Base-by-base conservation (phyloP, 2,888 invertebrate species). In the Plagodis dolabraria region DNA sequence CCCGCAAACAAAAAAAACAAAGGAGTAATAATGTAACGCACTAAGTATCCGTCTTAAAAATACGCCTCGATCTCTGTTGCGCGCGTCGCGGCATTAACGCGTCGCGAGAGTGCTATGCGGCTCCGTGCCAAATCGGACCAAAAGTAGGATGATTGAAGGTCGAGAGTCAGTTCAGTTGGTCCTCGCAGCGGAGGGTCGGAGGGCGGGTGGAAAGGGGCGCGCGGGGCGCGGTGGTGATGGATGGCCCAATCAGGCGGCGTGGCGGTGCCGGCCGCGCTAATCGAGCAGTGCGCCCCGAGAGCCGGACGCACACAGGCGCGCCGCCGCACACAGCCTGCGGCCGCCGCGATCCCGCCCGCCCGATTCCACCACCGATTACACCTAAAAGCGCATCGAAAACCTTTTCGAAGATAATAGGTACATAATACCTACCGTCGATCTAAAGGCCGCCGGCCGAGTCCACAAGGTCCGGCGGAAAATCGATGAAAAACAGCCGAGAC, bases 171-270 rank as follows among this genome's bases (percentile, higher is more conserved):
- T 71, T 57, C 65, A 74, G 71, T 72, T 72, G 74, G 71, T 74
- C 72, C 7, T 38, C 76, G 75, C 72, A 71, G 77, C 74, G 76
- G 80, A 77, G 82, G 82, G 85, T 74, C 76, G 68, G 80, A 74
- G 85, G 85, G 85, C 79, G 87, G 85, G 83, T 86, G 89, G 83
- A 76, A 81, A 69, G 77, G 40, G 74, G 79, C 74, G 75, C 82
- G 80, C 82, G 82, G 83, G 82, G 75, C 77, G 76, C 70, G 74
- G 74, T 71, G 72, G 84, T 92, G 93, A 93, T 93, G 93, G 93
- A 94, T 94, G 93, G 93, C 92, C 93, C 88, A 92, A 91, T 91
- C 90, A 87, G 89, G 89, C 91, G 87, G 88, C 89, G 86, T 80
- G 89, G 85, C 87, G 87, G 87, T 83, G 80, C 85, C 84, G 82